A percentile compares a stretch with the other conserved stretches of the same genome.
Conservation (phyloP, 2,113 vertebrate species). For the Tupaia tana region DNA sequence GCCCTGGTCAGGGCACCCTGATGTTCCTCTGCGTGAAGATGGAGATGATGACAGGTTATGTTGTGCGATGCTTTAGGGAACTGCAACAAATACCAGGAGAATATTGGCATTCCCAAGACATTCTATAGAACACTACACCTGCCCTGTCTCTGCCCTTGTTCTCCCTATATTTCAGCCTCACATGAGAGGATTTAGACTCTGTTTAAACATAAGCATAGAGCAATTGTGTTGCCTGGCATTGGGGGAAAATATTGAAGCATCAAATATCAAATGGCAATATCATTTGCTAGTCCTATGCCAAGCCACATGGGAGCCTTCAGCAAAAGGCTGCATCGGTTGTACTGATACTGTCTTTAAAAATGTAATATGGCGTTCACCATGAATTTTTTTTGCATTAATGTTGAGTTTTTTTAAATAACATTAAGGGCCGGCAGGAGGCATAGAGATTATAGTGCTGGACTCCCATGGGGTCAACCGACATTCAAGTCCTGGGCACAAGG, state of each 20-base stretch:
- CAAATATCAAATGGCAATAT: neutral
- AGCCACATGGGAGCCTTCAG: neutral
- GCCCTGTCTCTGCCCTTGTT: neutral
- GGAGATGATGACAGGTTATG: conserved; percentile 14
- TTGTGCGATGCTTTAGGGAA: neutral
- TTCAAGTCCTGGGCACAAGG: too few species aligned
- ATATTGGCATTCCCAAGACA: neutral
- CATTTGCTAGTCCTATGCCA: neutral
- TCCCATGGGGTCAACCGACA: too few species aligned
- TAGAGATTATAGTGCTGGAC: too few species aligned
- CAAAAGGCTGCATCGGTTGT: neutral
- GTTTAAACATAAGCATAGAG: too few species aligned
- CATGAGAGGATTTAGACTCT: neutral
- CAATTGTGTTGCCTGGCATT: too few species aligned
- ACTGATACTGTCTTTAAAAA: neutral
- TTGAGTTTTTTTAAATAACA: neutral
- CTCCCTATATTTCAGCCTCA: neutral
- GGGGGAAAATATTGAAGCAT: neutral
- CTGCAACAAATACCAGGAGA: conserved; percentile 44
- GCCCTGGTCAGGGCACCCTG: conserved; percentile 24
- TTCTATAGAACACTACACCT: neutral
- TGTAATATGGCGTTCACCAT: neutral
- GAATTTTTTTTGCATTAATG: neutral
- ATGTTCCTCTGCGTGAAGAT: neutral
- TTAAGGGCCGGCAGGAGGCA: neutral